Evolutionary conservation across 2,113 vertebrate species (phyloP).

Genomic region (Sisor rabdophorus): DNA sequence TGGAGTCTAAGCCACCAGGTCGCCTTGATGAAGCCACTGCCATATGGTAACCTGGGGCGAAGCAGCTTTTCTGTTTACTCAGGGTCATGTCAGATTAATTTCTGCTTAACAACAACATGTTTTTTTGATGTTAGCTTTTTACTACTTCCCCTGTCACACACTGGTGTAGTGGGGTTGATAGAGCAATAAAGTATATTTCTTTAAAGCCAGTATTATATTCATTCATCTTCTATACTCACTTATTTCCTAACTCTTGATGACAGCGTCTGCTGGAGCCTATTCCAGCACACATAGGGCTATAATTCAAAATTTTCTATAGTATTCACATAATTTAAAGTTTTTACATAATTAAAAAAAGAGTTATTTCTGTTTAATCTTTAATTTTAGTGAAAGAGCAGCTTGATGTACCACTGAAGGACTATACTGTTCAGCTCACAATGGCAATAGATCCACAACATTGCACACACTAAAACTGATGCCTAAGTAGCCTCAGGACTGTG

Average conservation of each 20-base stretch:
- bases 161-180: slow-evolving; percentile 2
- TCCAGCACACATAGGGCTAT: too few species aligned
- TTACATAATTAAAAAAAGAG: neutral
- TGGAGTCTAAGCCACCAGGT: slow-evolving; percentile 50
- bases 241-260: too few species aligned
- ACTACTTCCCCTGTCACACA: slow-evolving; percentile 6
- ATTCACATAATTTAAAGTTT: too few species aligned
- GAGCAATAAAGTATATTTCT: too few species aligned
- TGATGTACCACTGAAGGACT: neutral
- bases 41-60: slow-evolving; percentile 74
- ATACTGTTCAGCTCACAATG: neutral
- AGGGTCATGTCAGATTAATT: slow-evolving; percentile 71
- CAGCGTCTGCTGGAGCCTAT: too few species aligned
- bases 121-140: slow-evolving; percentile 61
- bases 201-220: too few species aligned
- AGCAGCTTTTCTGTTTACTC: slow-evolving; percentile 72
- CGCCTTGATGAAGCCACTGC: slow-evolving; percentile 63
- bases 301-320: too few species aligned
- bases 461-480: neutral
- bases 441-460: neutral
- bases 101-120: slow-evolving; percentile 64
- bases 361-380: neutral
- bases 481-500: neutral
- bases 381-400: neutral
- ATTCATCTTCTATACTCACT: too few species aligned